These are phyloP conservation scores for Cremastinae sp. DNA, from an alignment of 2,888 invertebrate species.

Conservation along the genomic window DNA sequence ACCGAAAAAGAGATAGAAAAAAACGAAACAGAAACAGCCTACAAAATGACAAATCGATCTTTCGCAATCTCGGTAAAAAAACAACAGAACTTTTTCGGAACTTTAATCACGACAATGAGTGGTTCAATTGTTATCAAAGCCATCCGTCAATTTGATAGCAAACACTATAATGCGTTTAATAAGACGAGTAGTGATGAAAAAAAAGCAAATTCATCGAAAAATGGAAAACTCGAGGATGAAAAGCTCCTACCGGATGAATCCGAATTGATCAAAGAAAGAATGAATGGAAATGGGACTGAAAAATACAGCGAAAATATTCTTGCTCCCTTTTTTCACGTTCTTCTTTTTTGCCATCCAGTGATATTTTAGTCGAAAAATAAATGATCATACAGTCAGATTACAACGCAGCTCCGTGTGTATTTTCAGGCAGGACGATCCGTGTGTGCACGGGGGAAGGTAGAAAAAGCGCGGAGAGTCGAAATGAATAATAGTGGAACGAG, in stretches of 20 bases:
- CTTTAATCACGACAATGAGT: no score
- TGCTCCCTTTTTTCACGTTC: not conserved
- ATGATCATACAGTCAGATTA: slow-evolving; percentile 11
- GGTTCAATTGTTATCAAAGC: no score
- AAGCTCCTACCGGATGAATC: no score
- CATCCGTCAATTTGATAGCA: no score
- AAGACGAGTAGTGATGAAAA: no score
- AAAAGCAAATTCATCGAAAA: no score
- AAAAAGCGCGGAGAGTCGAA: slow-evolving; percentile 36
- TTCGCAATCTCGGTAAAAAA: not conserved
- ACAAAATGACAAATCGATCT: slow-evolving; percentile 25
- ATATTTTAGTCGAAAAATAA: slow-evolving; percentile 3
- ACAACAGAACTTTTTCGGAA: no score
- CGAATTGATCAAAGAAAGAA: not conserved
- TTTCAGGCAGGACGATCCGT: not conserved
- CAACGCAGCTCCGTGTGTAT: not conserved
- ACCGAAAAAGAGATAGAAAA: slow-evolving; percentile 5
- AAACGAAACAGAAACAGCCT: not conserved
- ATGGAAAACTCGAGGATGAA: no score
- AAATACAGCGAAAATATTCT: no score
- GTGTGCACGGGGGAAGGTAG: not conserved
- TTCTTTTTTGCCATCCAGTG: no score
- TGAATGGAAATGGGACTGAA: not conserved
- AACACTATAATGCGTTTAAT: no score
- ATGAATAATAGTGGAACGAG: slow-evolving; percentile 60